Conservation (phyloP, 2,797 vertebrate species). For the Phalanger gymnotis region DNA sequence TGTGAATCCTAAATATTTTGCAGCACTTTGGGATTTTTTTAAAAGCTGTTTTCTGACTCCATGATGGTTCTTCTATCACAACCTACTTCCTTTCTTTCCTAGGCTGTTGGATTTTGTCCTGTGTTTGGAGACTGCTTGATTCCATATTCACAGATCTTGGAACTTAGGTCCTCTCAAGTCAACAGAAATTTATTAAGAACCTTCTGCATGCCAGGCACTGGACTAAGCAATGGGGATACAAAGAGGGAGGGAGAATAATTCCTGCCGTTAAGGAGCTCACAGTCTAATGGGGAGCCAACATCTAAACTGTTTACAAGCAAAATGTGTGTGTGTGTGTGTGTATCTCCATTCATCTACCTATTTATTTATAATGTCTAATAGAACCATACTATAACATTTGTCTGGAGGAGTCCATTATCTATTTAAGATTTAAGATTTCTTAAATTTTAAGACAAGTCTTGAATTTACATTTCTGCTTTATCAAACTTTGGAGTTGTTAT, state of each 20-base stretch:
- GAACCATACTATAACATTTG: not conserved
- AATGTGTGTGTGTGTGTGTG: too few species aligned
- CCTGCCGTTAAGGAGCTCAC: too few species aligned
- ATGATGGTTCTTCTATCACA: not conserved
- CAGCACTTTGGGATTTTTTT: not conserved
- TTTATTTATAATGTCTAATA: not conserved
- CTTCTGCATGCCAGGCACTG: too few species aligned
- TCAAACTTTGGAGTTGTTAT: not conserved
- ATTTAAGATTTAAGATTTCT: slow-evolving; percentile 2
- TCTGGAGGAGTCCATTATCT: slow-evolving; percentile 6
- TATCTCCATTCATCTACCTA: not conserved
- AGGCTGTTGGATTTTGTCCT: slow-evolving; percentile 1
- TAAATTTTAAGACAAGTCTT: slow-evolving; percentile 24
- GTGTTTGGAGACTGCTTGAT: not conserved
- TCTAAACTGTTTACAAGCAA: too few species aligned
- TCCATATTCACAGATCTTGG: not conserved
- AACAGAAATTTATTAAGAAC: too few species aligned
- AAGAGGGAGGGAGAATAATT: too few species aligned
- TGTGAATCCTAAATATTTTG: not conserved
- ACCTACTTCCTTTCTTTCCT: not conserved
- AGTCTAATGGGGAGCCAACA: too few species aligned
- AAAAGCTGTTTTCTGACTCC: not conserved
- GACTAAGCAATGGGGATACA: too few species aligned
- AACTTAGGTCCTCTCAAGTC: not conserved
- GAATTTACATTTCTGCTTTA: slow-evolving; percentile 34